phyloP scores from a whole-genome alignment of 2,888 invertebrate species.

The Agonopterix alstromeriana region DNA sequence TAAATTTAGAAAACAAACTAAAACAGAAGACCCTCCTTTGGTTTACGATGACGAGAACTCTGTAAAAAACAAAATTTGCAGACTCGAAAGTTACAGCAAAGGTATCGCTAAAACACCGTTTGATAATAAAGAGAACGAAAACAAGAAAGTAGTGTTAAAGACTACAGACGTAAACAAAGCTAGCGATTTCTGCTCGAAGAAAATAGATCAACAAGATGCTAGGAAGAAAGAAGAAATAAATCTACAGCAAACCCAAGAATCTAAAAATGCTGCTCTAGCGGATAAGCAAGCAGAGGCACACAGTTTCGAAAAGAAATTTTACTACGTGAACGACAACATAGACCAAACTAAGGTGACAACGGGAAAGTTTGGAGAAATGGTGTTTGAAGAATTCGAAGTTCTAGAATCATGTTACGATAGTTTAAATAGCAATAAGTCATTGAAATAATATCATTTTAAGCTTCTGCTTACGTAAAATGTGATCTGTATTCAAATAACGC shows the following conservation, averaged over 20 bases:
- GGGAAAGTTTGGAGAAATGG: constrained; percentile 87
- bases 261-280: constrained; percentile 21
- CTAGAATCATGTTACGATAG: constrained; percentile 79
- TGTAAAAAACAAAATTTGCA: constrained; percentile 69
- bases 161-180: constrained; percentile 21
- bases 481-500: constrained; percentile 65
- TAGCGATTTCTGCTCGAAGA: constrained; percentile 19
- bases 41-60: constrained; percentile 65
- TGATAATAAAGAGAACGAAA: constrained; percentile 48
- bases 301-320: constrained; percentile 75
- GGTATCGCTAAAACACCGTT: constrained; percentile 64
- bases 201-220: constrained; percentile 18
- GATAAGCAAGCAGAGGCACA: constrained; percentile 44
- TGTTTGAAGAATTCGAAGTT: constrained; percentile 89
- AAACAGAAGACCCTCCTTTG: constrained; percentile 61
- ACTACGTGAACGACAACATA: constrained; percentile 76
- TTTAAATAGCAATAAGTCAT: constrained; percentile 74
- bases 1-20: constrained; percentile 54
- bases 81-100: constrained; percentile 69
- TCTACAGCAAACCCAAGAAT: constrained; percentile 20
- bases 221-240: constrained; percentile 22
- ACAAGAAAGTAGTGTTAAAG: constrained; percentile 31
- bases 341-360: constrained; percentile 74
- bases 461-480: constrained; percentile 56
- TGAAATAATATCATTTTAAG: constrained; percentile 51